Evolutionary conservation across 2,888 invertebrate species (phyloP).

Genomic region (Aricia artaxerxes): DNA sequence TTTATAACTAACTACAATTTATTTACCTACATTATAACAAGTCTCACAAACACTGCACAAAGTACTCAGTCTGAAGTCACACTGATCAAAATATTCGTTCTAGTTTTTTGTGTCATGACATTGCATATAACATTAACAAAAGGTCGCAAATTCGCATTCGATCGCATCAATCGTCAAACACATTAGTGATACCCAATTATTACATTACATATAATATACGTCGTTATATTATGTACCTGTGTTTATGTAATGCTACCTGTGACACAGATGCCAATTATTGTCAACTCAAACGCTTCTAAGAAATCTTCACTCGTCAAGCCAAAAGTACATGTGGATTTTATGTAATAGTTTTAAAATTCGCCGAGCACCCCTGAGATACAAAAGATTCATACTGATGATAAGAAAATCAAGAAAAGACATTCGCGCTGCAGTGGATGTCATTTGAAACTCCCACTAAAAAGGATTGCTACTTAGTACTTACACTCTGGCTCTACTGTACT

Average conservation of each 20-base stretch:
- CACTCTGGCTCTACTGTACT: not conserved
- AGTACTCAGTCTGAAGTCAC: not conserved
- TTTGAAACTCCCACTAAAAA: not conserved
- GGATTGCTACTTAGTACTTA: not conserved
- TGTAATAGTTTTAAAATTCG: not conserved
- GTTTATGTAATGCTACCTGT: conserved; percentile 11
- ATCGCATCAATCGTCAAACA: conserved; percentile 18
- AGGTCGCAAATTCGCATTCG: conserved; percentile 22
- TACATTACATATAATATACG: not conserved
- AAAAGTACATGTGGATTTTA: not conserved
- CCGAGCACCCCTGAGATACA: not conserved
- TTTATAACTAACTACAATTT: not conserved
- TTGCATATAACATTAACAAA: conserved; percentile 12
- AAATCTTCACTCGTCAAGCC: not conserved
- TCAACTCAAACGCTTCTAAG: conserved; percentile 9
- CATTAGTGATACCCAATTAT: conserved; percentile 7
- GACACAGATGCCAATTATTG: conserved; percentile 16
- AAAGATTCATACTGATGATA: not conserved
- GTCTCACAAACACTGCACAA: conserved; percentile 1
- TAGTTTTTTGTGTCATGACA: conserved; percentile 8
- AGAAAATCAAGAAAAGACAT: not conserved
- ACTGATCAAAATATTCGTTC: not conserved
- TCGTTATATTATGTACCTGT: not conserved
- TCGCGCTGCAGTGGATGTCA: not conserved
- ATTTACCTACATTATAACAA: not conserved